Evolutionary conservation across 1,140 invertebrate species (phyloP).

Genomic region (Periplaneta americana): DNA sequence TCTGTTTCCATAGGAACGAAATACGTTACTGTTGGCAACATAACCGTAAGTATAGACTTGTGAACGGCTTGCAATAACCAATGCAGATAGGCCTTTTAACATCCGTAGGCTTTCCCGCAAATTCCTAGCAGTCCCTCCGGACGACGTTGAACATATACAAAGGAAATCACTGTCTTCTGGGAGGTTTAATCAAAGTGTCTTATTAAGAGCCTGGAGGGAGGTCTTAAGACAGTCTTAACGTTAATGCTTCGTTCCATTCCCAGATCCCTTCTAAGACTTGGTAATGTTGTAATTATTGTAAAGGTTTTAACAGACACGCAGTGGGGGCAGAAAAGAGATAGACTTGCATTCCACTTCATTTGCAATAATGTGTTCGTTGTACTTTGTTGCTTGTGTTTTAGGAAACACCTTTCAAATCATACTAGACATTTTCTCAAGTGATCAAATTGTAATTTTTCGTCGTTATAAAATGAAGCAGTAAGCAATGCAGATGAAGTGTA

Average conservation of each 20-base stretch:
- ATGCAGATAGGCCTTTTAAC: too few relatives aligned
- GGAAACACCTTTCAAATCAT: too few relatives aligned
- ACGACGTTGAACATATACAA: background rate
- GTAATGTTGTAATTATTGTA: background rate
- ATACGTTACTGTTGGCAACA: too few relatives aligned
- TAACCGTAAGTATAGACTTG: background rate
- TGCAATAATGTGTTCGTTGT: background rate
- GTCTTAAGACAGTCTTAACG: background rate
- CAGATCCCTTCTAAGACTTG: background rate
- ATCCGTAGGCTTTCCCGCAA: too few relatives aligned
- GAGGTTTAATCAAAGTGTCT: background rate
- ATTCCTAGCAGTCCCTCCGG: background rate
- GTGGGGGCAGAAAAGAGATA: background rate
- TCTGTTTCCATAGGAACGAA: too few relatives aligned
- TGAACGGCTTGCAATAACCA: background rate
- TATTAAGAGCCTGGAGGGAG: background rate
- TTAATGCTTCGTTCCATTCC: background rate
- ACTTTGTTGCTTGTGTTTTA: too few relatives aligned
- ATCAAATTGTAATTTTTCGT: too few relatives aligned
- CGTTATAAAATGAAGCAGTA: too few relatives aligned
- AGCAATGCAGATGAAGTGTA: too few relatives aligned
- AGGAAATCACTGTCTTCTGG: background rate
- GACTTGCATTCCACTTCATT: background rate
- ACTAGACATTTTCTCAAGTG: too few relatives aligned
- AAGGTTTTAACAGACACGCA: background rate